These are phyloP conservation scores for Zaprionus capensis DNA, from an alignment of 1,140 invertebrate genomes.

Conservation along the genomic window DNA sequence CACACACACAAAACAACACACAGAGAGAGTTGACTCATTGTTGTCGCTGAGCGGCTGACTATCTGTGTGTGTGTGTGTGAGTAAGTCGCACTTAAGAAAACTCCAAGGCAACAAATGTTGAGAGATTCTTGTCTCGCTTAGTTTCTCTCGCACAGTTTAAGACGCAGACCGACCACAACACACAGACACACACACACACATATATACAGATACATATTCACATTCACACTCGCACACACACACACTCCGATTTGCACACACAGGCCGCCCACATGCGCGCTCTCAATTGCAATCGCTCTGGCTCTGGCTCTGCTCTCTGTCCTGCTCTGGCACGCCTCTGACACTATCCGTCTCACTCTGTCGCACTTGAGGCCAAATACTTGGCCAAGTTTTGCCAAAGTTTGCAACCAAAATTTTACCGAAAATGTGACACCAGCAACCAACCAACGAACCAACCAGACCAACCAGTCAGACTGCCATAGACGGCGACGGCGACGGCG, in stretches of 20 bases:
- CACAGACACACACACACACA: conserved; percentile 28
- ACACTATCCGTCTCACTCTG: conserved; percentile 48
- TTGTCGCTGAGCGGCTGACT: conserved; percentile 2
- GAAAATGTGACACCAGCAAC: conserved; percentile 82
- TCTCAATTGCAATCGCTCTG: conserved; percentile 46
- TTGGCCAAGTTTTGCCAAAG: conserved; percentile 83
- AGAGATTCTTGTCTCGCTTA: conserved; percentile 27
- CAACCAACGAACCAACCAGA: conserved; percentile 77
- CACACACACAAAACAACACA: conserved; percentile 29
- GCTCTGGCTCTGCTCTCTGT: conserved; percentile 24
- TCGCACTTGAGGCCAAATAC: conserved; percentile 78
- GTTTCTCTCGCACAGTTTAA: conserved; percentile 37
- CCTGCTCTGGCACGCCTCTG: conserved; percentile 5
- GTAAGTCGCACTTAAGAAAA: conserved; percentile 59
- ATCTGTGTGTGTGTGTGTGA: conserved; percentile 25
- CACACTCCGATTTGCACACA: conserved; percentile 55
- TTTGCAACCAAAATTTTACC: conserved; percentile 82
- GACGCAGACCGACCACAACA: conserved; percentile 40
- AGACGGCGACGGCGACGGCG: not conserved
- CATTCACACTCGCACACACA: conserved; percentile 14
- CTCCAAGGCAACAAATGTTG: conserved; percentile 49
- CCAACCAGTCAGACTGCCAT: conserved; percentile 46
- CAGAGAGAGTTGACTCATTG: conserved; percentile 25
- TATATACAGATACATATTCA: conserved; percentile 14
- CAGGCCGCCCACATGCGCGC: conserved; percentile 48